Conservation (phyloP, 1,140 invertebrate genomes). For the Prorops nasuta region DNA sequence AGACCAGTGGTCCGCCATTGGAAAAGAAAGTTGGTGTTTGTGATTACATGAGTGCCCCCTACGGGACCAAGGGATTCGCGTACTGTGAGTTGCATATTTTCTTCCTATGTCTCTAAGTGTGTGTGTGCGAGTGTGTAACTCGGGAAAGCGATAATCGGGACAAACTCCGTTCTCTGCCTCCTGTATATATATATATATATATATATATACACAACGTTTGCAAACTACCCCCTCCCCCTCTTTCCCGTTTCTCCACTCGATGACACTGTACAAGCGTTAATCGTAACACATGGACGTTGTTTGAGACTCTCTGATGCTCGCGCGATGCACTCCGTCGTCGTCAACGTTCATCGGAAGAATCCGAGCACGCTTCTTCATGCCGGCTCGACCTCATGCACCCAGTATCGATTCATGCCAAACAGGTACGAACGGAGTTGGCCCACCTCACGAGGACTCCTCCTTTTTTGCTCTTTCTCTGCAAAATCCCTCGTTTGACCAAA, state of each 20-base stretch:
- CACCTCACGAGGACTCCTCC: too few relatives aligned
- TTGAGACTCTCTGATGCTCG: not conserved
- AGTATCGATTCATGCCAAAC: not conserved
- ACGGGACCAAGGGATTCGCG: constrained; percentile 11
- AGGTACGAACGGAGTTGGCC: too few relatives aligned
- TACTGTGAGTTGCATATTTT: constrained; percentile 20
- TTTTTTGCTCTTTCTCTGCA: too few relatives aligned
- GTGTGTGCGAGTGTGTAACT: too few relatives aligned
- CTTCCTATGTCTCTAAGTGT: too few relatives aligned
- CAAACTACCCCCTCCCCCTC: not conserved
- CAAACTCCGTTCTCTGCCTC: too few relatives aligned
- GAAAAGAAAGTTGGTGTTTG: constrained; percentile 53
- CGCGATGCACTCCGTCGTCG: not conserved
- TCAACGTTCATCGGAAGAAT: not conserved
- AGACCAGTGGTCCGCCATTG: constrained; percentile 36
- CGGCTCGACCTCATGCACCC: not conserved
- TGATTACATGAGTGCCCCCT: constrained; percentile 45
- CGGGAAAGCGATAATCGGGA: too few relatives aligned
- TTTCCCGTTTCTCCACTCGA: too few relatives aligned
- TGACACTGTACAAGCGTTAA: too few relatives aligned
- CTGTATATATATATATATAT: too few relatives aligned
- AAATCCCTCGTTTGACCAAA: too few relatives aligned
- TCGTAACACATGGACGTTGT: not conserved
- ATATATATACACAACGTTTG: too few relatives aligned
- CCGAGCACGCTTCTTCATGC: not conserved